Evolutionary conservation across 2,888 invertebrate species (phyloP).

Genomic region (Catocala nupta): DNA sequence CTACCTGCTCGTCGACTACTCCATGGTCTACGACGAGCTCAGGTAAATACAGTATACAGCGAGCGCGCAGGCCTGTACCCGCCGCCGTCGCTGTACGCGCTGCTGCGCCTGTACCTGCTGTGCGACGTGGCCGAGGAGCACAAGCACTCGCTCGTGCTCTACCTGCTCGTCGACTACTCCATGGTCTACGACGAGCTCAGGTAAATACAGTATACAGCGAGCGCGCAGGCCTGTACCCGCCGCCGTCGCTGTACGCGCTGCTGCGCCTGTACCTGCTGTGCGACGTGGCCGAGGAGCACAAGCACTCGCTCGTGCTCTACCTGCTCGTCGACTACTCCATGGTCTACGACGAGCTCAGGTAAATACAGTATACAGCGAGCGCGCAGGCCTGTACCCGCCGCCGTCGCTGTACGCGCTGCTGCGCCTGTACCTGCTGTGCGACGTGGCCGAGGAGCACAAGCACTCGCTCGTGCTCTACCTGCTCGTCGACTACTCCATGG

Average conservation of each 20-base stretch:
- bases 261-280: conserved; percentile 92
- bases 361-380: conserved; percentile 11
- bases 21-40: conserved; percentile 89
- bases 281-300: conserved; percentile 89
- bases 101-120: conserved; percentile 92
- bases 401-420: conserved; percentile 93
- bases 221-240: conserved; percentile 95
- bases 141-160: conserved; percentile 94
- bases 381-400: conserved; percentile 95
- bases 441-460: conserved; percentile 90
- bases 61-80: conserved; percentile 95
- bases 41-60: conserved; percentile 65
- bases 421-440: conserved; percentile 91
- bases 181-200: conserved; percentile 89
- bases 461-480: conserved; percentile 94
- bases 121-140: conserved; percentile 89
- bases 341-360: conserved; percentile 88
- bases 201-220: conserved; percentile 60
- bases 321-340: conserved; percentile 93
- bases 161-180: conserved; percentile 93
- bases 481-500: conserved; percentile 92
- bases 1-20: conserved; percentile 94
- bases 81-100: conserved; percentile 93
- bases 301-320: conserved; percentile 94
- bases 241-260: conserved; percentile 93